Evolutionary conservation across 2,888 invertebrate species (phyloP).

Genomic region (Hydroisotoma schaefferi): DNA sequence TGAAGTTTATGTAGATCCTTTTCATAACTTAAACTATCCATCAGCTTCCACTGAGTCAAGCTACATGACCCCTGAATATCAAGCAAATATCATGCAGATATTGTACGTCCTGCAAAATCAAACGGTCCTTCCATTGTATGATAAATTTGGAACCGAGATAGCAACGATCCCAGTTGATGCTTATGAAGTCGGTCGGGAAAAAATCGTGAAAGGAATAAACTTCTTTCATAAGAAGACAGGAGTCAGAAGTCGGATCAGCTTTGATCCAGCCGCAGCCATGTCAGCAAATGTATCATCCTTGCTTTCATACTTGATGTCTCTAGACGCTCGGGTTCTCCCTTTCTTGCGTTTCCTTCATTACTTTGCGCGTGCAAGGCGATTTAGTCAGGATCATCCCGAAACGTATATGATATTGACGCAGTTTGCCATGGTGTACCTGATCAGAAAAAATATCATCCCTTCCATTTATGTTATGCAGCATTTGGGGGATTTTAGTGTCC

Average conservation of each 20-base stretch:
- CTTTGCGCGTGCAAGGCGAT: neutral
- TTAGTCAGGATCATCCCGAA: neutral
- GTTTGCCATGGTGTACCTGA: constrained; percentile 1
- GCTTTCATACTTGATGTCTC: neutral
- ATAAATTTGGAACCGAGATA: neutral
- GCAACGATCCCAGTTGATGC: neutral
- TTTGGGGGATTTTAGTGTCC: neutral
- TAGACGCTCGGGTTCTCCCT: constrained; percentile 1
- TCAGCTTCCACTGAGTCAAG: neutral
- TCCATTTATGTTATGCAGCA: constrained; percentile 2
- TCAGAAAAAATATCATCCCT: constrained; percentile 6
- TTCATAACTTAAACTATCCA: neutral
- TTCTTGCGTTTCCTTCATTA: constrained; percentile 5
- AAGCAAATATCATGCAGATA: neutral
- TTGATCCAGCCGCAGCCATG: neutral
- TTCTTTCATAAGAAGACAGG: neutral
- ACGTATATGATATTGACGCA: neutral
- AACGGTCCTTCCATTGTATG: neutral
- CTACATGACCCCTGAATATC: neutral
- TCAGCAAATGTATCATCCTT: neutral
- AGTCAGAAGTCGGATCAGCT: neutral
- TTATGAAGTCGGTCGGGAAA: neutral
- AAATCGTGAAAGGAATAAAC: neutral
- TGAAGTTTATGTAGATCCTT: constrained; percentile 9
- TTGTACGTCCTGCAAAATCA: constrained; percentile 3